These are phyloP conservation scores for Cosmopolites sordidus DNA, from an alignment of 2,888 invertebrate species.

Conservation along the genomic window DNA sequence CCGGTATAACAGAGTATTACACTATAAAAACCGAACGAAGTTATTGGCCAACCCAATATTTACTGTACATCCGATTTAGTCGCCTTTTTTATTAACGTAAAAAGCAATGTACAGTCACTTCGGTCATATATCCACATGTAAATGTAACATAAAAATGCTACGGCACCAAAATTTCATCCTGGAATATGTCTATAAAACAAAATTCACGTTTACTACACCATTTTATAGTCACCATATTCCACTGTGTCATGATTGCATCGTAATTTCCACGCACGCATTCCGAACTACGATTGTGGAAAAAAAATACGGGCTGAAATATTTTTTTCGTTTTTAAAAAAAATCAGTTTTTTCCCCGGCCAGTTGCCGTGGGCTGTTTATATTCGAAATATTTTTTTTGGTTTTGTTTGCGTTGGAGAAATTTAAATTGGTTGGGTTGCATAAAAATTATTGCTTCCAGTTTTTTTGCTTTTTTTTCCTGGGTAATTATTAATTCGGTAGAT, in stretches of 20 bases:
- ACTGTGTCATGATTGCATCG: constrained; percentile 37
- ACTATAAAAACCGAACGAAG: no score
- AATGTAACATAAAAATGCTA: constrained; percentile 18
- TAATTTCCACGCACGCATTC: constrained; percentile 22
- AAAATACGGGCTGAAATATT: constrained; percentile 5
- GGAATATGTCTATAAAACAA: constrained; percentile 28
- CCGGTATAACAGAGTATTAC: no score
- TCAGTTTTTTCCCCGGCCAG: background rate
- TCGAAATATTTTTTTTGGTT: constrained; percentile 4
- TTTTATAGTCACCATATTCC: constrained; percentile 37
- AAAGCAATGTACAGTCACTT: background rate
- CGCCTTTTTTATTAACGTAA: background rate
- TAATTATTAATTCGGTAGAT: no score
- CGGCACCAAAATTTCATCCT: constrained; percentile 10
- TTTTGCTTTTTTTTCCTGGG: no score
- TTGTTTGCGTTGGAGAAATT: constrained; percentile 19
- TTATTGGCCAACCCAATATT: no score
- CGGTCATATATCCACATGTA: constrained; percentile 10
- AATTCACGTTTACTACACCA: constrained; percentile 35
- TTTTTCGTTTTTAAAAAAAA: constrained; percentile 11
- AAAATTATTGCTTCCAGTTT: constrained; percentile 13
- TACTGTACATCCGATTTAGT: no score
- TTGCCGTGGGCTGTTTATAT: constrained; percentile 14
- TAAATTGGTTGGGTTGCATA: constrained; percentile 19
- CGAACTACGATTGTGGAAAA: constrained; percentile 24